Evolutionary conservation across 2,113 vertebrate species (phyloP), one percentile per base, ranked within the genome.

Genomic region (Eleginops maclovinus): DNA sequence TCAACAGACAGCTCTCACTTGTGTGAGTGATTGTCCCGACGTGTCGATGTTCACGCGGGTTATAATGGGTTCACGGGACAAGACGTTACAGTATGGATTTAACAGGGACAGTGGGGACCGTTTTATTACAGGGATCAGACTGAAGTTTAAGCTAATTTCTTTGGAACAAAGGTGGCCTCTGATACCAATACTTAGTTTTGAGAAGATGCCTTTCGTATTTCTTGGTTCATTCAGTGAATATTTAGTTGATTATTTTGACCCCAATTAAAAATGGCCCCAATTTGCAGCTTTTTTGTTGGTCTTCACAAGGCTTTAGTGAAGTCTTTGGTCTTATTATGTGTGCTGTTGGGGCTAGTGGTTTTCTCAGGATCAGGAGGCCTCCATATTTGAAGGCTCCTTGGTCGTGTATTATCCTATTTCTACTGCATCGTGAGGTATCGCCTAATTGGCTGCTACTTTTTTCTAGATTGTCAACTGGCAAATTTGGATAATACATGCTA

Each of bases 41-140:
- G 72, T 73, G 82, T 88, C 21, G 64, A 60, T 59, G 74, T 51
- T 85, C 86, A 87, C 85, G 65, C 84, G 26, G 16, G 40, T 60
- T 43, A 7, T 84, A 87, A 90, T 85, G 79, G 85, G 22, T 21
- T 68, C 54, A 41, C 78, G 77, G 79, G 75, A 83, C 62, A 31
- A 75, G 75, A 58, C 24, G 65, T 79, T 86, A 87, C 77, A 84
- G 76, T 55, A 17, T 58, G 15, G 59, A 72, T 19, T 60, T 28
- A 19, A 60, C 28, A 15, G 21, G 70, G 73, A 88, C 47, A 82
- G 13, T 28, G 58, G 75, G 71, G 40, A 68, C 17, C 40, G 56
- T 41, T 36, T 75, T 41, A 61, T 76, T 76, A 41, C 55, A 36
- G 44, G 11, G 55, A 69, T 36, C 60, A 59, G 5, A n/a, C 31